These are phyloP conservation scores for Pholis gunnellus DNA, from an alignment of 2,113 vertebrate species.

Conservation along the genomic window DNA sequence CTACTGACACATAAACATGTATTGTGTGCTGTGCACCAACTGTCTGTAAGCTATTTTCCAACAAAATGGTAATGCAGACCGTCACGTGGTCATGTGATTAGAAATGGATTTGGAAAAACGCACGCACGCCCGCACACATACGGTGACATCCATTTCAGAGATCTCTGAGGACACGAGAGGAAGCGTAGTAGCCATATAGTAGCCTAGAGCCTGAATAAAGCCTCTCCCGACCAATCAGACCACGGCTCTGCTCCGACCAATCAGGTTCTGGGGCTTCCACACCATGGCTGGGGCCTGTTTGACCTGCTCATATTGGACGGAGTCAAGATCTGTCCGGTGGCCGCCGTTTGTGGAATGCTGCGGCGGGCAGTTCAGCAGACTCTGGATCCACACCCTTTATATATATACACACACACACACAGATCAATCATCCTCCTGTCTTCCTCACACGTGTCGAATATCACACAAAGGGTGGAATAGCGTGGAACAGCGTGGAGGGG, in stretches of 20 bases:
- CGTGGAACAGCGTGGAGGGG: slow-evolving; percentile 40
- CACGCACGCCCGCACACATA: slow-evolving; percentile 7
- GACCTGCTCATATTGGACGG: slow-evolving; percentile 59
- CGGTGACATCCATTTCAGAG: slow-evolving; percentile 13
- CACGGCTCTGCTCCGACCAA: slow-evolving; percentile 27
- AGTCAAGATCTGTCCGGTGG: slow-evolving; percentile 43
- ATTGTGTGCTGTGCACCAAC: neutral
- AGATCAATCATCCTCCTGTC: slow-evolving; percentile 39
- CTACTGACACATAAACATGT: slow-evolving; percentile 15
- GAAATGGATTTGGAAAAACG: neutral
- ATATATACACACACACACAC: neutral
- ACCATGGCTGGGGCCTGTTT: slow-evolving; percentile 32
- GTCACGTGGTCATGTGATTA: neutral
- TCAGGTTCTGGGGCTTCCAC: slow-evolving; percentile 19
- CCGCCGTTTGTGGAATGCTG: slow-evolving; percentile 64
- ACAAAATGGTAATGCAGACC: neutral
- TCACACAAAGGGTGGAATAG: slow-evolving; percentile 60
- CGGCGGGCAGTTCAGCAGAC: slow-evolving; percentile 59
- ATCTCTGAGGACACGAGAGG: slow-evolving; percentile 27
- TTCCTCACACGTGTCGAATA: slow-evolving; percentile 55
- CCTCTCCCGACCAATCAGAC: slow-evolving; percentile 45
- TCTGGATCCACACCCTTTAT: slow-evolving; percentile 26
- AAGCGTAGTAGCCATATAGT: slow-evolving; percentile 43
- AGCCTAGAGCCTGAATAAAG: slow-evolving; percentile 40
- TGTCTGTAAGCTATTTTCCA: neutral